Percentiles rank a stretch among this genome's conserved stretches.
phyloP scores from a whole-genome alignment of 2,888 invertebrate species.

The Meteorus colon region DNA sequence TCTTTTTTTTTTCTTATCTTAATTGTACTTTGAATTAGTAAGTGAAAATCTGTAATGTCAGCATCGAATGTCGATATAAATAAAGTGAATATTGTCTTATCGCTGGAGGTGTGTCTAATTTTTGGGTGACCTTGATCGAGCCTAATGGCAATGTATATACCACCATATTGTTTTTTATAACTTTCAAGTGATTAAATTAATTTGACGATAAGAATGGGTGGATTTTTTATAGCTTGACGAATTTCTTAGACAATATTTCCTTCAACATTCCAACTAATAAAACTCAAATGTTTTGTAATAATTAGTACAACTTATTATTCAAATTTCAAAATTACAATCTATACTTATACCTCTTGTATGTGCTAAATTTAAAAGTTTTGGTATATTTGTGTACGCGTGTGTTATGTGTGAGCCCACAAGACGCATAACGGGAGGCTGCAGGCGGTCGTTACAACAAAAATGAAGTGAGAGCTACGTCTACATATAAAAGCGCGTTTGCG shows the following conservation, averaged over 20 bases:
- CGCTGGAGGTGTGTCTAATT: not conserved
- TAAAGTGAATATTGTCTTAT: not conserved
- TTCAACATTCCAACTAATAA: too few relatives aligned
- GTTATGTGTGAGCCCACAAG: constrained; percentile 26
- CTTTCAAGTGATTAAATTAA: not conserved
- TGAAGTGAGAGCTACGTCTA: constrained; percentile 59
- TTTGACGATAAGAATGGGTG: too few relatives aligned
- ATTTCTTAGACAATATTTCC: not conserved
- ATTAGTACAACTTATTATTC: not conserved
- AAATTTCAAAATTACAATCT: not conserved
- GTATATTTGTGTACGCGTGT: constrained; percentile 7
- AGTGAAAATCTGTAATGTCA: not conserved
- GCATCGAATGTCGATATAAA: not conserved
- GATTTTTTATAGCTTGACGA: not conserved
- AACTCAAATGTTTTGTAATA: too few relatives aligned
- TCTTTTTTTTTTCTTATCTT: not conserved
- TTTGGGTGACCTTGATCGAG: not conserved
- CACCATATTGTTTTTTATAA: not conserved
- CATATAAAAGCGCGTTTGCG: constrained; percentile 64
- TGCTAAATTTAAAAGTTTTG: constrained; percentile 35
- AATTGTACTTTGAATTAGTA: not conserved
- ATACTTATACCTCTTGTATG: not conserved
- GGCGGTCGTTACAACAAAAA: constrained; percentile 51
- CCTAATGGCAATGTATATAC: not conserved
- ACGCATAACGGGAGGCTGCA: constrained; percentile 42